Evolutionary conservation across 2,113 vertebrate species (phyloP), one percentile per base, ranked within the genome.

Genomic region (Asarcornis scutulata): DNA sequence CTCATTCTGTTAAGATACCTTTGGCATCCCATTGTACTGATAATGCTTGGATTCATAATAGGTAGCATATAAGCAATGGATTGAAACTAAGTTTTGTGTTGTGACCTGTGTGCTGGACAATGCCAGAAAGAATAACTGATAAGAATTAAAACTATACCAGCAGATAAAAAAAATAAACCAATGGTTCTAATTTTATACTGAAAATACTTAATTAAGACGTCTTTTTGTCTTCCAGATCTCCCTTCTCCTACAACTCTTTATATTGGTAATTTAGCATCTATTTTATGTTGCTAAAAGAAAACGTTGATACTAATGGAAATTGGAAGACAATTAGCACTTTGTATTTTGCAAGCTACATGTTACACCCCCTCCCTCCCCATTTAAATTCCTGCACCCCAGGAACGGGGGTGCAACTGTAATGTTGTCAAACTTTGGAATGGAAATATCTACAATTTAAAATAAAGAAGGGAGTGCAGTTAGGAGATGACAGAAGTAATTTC

Each of bases 231-330:
- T 86, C n/a, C 3, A 0, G 50, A 32, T n/a, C 22, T 73, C 34
- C 15, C 10, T 58, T 5, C 3, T 42, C 17, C n/a, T 71, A 25
- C 11, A 72, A 15, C 6, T 29, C 20, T 79, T 88, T 60, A 13
- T 21, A 11, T 26, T 3, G 0, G 14, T 2, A 0, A n/a, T 26
- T 59, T 44, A 27, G 10, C 1, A 1, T 25, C 13, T 4, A 23
- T 36, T 5, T 38, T 34, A 34, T 6, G 2, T 56, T 69, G 20
- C 2, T 68, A 38, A 85, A 76, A 67, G 17, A 20, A 89, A 75
- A 44, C n/a, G 53, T 48, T 56, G 4, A 29, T 46, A 17, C 13
- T 64, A 67, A 55, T 3, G 67, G 2, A 72, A 75, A 5, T 14
- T 42, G 22, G 32, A 82, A 78, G 83, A 50, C 26, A 87, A 55